Base-by-base conservation (phyloP, 2,888 invertebrate genomes). In the Laothoe populi region DNA sequence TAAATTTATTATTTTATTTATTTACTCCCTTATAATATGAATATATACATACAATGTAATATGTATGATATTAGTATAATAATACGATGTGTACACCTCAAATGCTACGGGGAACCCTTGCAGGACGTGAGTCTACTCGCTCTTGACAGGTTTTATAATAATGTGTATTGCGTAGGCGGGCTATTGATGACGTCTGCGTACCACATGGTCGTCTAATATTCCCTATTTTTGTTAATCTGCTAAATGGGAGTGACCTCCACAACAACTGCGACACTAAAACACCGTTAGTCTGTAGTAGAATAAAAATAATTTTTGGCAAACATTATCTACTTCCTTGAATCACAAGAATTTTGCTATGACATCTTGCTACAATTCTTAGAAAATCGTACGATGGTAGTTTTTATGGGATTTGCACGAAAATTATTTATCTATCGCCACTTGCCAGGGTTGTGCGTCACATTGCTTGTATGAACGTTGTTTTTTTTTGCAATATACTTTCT, bases 261-360 rank as follows among this genome's bases (percentile, higher is more conserved):
- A 71, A 69, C 68, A 72, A 72, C 70, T 70, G 70, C 67, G 72
- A 71, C 72, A 74, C 73, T 70, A 65, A 72, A 78, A 78, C 78
- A 78, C 76, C 74, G 72, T 78, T 82, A 78, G 67, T 70, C 65
- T 69, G 73, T 77, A 72, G 67, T 77, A 72, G 64, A 71, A 71
- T 80, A 80, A 84, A 89, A 88, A 88, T 86, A 82, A 70, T 76
- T 78, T 73, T 88, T 90, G 90, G 90, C 90, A 90, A 82, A 81
- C 81, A 73, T 75, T 75, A 68, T 69, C 60, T 65, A 78, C 82
- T 90, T 90, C 90, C 85, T 81, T 81, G 90, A 86, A 87, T 74
- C 70, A 73, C 68, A 71, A 72, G 68, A 78, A 72, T 79, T 78
- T 76, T 74, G 68, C 68, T 64, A 68, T 81, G 79, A 83, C 82